A percentile compares a stretch with the other conserved stretches of the same genome.
These are phyloP conservation scores for Leptobrachium leishanense DNA, from an alignment of 2,113 vertebrate species.

Conservation along the genomic window DNA sequence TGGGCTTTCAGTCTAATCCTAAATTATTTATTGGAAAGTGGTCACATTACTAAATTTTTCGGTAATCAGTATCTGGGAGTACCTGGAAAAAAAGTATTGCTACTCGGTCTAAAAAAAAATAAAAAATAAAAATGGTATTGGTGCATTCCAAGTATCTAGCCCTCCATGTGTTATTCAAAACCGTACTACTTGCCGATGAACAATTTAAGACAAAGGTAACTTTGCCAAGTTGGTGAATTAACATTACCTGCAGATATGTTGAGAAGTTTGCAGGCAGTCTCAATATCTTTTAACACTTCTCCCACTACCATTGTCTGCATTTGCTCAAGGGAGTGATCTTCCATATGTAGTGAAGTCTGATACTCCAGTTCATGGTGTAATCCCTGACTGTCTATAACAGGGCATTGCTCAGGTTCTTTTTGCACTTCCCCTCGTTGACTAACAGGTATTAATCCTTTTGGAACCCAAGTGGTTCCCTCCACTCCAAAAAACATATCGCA, in stretches of 20 bases:
- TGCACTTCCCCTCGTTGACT: conserved; percentile 49
- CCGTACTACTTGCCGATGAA: no score
- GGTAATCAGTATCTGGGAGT: no score
- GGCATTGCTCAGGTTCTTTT: conserved; percentile 90
- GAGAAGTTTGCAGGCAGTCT: conserved; percentile 93
- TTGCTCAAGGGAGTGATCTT: conserved; percentile 91
- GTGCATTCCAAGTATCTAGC: no score
- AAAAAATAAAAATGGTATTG: no score
- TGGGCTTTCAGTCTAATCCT: no score
- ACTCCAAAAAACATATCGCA: conserved; percentile 84
- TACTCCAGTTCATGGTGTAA: conserved; percentile 74
- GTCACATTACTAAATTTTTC: no score
- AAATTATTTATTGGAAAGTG: no score
- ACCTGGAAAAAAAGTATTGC: no score
- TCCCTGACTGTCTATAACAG: conserved; percentile 92
- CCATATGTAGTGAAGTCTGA: conserved; percentile 70
- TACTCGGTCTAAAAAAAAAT: no score
- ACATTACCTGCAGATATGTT: conserved; percentile 87
- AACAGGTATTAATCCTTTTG: conserved; percentile 62
- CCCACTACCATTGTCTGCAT: conserved; percentile 96
- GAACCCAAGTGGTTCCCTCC: conserved; percentile 72
- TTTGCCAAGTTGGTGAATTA: no score
- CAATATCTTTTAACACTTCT: conserved; percentile 95
- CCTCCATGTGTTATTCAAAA: no score
- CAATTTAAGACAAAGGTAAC: no score